Base-by-base conservation (phyloP, 2,113 vertebrate species). In the Calyptommatus sinebrachiatus region DNA sequence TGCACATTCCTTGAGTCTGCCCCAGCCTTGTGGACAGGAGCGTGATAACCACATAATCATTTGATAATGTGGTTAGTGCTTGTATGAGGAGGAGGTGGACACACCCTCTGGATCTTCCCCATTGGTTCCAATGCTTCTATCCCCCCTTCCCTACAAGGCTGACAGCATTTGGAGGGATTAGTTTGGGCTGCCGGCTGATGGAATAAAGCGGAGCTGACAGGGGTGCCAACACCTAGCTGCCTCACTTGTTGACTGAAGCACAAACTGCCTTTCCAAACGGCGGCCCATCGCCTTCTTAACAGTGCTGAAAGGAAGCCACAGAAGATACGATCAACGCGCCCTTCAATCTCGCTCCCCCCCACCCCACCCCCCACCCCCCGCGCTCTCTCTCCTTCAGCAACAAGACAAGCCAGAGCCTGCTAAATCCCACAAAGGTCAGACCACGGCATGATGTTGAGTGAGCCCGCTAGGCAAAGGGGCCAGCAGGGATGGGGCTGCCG, bases 401-500 rank as follows among this genome's bases (percentile, higher is more conserved):
- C 11, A 14, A 0, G 0, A 2, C 46, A 75, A 60, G n/a, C 3
- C 11, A 26, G 35, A 73, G 63, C 11, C 73, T 48, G 46, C 20
- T 9, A 1, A 81, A 62, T 18, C 4, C 3, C 45, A 41, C n/a
- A 0, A 82, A 11, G 73, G 26, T 11, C 83, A 89, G 76, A 66
- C 0, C 73, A 28, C 70, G 8, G 65, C 3, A 63, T 31, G 57
- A 77, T 68, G 46, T 53, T 81, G 66, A 65, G 1, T 35, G n/a
- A 9, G 1, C 2, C 7, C 0, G 2, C 83, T 81, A 68, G 62
- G 67, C 76, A 29, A 86, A 85, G 82, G 84, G 0, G 76, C 82
- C 83, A 78, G 89, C 83, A 79, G 78, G 18, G 2, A 0, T 48
- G 2, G 60, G 72, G 76, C 81, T 77, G 86, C 83, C 76, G 60